Evolutionary conservation across 1,140 invertebrate species (phyloP), one percentile per base, ranked within the genome.

Genomic region (Pachyrhynchus sulphureomaculatus): DNA sequence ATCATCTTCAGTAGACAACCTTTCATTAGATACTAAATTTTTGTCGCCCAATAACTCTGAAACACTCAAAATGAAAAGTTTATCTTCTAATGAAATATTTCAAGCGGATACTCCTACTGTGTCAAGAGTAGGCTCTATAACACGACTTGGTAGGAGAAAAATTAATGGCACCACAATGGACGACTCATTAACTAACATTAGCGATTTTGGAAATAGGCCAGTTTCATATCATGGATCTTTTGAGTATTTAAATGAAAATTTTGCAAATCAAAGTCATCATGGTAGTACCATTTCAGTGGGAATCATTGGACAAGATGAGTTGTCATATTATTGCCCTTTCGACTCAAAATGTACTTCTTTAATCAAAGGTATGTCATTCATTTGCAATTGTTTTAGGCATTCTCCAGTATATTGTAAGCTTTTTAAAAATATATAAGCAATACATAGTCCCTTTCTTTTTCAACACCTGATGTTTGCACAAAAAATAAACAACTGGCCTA

Each of bases 1-100:
- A 55, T 69, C 76, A 4, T 72, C 72, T 12, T 76, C 77, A 6
- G 73, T 73, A 44, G 77, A 80, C 26, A 78, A 78, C 66, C 65
- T 80, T 55, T 55, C 62, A 8, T 64, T 64, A 17, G 65, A 57
- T 15, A 34, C 20, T 29, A 61, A 57, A n/a, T 24, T 26, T 10
- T 52, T 47, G 12, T 45, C 41, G 10, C 41, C 58, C 8, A 65
- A 45, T 17, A 42, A 60, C 48, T 34, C 57, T 26, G 62, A 68
- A 41, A 56, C 45, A 34, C 64, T 73, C 23, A 74, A 71, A 67
- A 57, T 65, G 1, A 76, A 76, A 60, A 74, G 72, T 20, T 56
- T 76, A 26, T 75, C 73, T 4, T 68, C 71, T 1, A 70, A 70
- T 44, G 75, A 76, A 64, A 74, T 76, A 57, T 76, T 72, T 59